These are phyloP conservation scores for Uromys caudimaculatus DNA, from an alignment of 2,797 vertebrate genomes.

Conservation along the genomic window DNA sequence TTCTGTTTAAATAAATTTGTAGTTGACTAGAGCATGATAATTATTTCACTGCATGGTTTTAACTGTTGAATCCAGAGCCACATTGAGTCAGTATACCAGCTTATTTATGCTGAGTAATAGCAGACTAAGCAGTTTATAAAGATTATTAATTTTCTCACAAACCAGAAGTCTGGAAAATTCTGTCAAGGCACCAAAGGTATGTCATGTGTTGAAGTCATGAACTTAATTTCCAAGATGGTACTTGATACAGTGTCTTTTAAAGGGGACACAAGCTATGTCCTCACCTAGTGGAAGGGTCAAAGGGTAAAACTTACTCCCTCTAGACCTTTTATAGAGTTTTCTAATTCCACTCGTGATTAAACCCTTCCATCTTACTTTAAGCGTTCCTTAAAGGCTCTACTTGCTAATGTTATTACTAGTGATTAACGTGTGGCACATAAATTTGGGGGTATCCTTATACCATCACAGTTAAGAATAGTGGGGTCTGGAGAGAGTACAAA, in stretches of 20 bases:
- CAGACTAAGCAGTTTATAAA: background rate
- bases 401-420: background rate
- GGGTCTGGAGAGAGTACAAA: background rate
- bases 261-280: background rate
- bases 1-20: background rate
- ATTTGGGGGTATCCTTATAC: background rate
- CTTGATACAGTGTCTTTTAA: background rate
- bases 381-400: background rate
- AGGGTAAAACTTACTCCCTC: background rate
- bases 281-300: background rate
- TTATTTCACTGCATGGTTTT: background rate
- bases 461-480: background rate
- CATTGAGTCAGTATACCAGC: background rate
- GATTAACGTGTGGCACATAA: background rate
- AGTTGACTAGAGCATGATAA: background rate
- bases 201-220: background rate
- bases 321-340: background rate
- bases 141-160: background rate
- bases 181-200: background rate
- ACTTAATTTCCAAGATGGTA: background rate
- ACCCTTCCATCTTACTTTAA: background rate
- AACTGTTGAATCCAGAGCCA: background rate
- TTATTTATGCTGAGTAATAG: background rate
- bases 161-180: background rate
- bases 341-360: background rate